A percentile compares a stretch with the other conserved stretches of the same genome.
These are phyloP conservation scores for Neodon shergylaensis DNA, from an alignment of 2,113 vertebrate genomes.

Conservation along the genomic window DNA sequence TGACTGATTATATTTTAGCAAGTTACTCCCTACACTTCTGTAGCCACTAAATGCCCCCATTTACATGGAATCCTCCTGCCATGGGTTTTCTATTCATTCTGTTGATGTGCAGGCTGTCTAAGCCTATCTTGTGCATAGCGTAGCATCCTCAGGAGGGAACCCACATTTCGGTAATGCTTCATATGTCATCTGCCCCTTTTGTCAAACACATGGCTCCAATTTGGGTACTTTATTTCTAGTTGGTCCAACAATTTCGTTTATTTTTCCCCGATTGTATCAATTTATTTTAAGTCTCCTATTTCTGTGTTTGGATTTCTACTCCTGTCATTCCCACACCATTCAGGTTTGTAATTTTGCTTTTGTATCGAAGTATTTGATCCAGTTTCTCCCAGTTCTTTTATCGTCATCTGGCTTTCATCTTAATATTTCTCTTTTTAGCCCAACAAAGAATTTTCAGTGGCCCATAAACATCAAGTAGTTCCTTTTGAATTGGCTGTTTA, in stretches of 20 bases:
- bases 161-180: conserved; percentile 54
- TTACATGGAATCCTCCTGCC: conserved; percentile 34
- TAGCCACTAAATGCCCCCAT: conserved; percentile 34
- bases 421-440: conserved; percentile 46
- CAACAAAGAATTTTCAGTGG: conserved; percentile 38
- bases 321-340: conserved; percentile 70
- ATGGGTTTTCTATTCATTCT: background rate
- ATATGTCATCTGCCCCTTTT: conserved; percentile 68
- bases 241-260: conserved; percentile 75
- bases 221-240: conserved; percentile 75
- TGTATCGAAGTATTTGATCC: conserved; percentile 72
- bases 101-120: background rate
- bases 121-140: conserved; percentile 45
- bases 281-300: conserved; percentile 79
- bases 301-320: conserved; percentile 76
- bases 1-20: conserved; percentile 55
- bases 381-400: conserved; percentile 60
- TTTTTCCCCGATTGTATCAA: conserved; percentile 80
- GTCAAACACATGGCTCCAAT: conserved; percentile 79
- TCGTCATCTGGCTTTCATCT: conserved; percentile 68
- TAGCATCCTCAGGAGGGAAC: conserved; percentile 45
- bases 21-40: conserved; percentile 43
- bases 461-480: conserved; percentile 52
- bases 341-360: conserved; percentile 73
- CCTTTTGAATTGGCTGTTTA: conserved; percentile 66